phyloP scores from a whole-genome alignment of 2,113 vertebrate genomes.

The Melanerpes aurifrons region DNA sequence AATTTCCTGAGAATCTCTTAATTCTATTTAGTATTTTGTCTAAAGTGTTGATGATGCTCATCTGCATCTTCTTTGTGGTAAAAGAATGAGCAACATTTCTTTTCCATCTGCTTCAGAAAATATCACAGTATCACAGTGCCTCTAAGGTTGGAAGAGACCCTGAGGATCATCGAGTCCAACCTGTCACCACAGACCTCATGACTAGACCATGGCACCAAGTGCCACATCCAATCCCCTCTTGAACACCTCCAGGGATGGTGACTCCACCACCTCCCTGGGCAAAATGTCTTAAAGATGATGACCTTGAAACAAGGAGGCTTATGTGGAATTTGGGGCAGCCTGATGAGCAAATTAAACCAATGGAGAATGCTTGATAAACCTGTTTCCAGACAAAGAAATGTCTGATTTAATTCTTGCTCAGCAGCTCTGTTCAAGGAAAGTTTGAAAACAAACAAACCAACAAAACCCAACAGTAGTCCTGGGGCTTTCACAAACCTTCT shows the following conservation, averaged over 20 bases:
- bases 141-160: no score
- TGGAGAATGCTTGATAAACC: not conserved
- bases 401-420: not conserved
- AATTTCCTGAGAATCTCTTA: not conserved
- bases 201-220: no score
- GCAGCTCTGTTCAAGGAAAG: not conserved
- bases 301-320: not conserved
- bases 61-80: not conserved
- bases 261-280: no score
- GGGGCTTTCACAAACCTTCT: not conserved
- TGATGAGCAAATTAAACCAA: not conserved
- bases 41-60: not conserved
- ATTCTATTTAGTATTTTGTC: not conserved
- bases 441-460: not conserved
- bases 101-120: not conserved
- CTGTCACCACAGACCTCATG: no score
- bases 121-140: no score
- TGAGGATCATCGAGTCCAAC: no score
- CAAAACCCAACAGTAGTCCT: not conserved
- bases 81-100: not conserved
- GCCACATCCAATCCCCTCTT: no score
- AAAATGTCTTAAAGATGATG: rapidly evolving
- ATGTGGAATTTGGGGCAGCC: not conserved
- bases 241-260: no score
- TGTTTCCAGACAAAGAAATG: not conserved